These are phyloP conservation scores for Chlorocebus sabaeus DNA, from an alignment of 2,113 vertebrate species.

Conservation along the genomic window DNA sequence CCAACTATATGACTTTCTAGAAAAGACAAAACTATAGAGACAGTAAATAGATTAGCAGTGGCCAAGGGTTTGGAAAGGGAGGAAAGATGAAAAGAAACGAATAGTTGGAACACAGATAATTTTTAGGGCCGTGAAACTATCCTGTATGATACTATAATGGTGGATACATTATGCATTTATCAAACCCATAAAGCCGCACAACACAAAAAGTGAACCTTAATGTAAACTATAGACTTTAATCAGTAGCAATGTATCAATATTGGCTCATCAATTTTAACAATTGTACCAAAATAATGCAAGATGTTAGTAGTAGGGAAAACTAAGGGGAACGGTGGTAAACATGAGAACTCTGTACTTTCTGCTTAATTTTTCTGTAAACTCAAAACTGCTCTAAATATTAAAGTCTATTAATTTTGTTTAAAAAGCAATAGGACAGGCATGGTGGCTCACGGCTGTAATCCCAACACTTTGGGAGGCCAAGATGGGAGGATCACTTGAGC, in stretches of 20 bases:
- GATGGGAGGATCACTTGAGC: background rate
- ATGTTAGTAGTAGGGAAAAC: background rate
- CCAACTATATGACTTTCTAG: background rate
- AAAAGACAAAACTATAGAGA: background rate
- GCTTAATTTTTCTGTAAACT: background rate
- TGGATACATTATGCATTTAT: background rate
- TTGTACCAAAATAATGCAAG: background rate
- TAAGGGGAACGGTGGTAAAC: background rate
- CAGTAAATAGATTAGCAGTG: background rate
- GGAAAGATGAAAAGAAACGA: background rate
- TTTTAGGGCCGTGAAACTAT: background rate
- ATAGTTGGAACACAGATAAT: background rate
- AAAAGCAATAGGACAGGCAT: background rate
- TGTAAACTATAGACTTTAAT: background rate
- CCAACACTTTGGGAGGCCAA: background rate
- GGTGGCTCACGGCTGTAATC: background rate
- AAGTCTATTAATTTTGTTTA: background rate
- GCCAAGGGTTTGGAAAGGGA: background rate
- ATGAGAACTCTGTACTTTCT: background rate
- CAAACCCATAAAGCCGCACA: background rate
- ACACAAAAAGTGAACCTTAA: background rate
- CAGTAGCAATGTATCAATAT: background rate
- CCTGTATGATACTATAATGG: background rate
- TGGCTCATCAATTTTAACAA: background rate
- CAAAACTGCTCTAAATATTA: background rate